Conservation (phyloP, 2,797 vertebrate species). For the Tokudaia tokunoshimensis region DNA sequence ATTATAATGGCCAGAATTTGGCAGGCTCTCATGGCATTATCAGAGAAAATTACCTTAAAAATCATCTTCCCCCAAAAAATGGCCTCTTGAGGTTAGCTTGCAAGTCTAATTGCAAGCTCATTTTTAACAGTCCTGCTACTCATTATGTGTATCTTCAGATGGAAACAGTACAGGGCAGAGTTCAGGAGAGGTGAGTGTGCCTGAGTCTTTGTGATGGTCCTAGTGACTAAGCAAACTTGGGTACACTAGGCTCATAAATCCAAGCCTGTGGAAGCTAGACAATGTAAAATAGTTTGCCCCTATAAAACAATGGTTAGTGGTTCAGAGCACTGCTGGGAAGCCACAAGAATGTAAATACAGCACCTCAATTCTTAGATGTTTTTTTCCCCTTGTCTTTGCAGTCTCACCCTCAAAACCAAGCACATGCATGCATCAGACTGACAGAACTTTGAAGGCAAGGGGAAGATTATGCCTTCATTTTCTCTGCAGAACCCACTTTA, state of each 20-base stretch:
- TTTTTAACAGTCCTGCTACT: not conserved
- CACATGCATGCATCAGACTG: fast-evolving
- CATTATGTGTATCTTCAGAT: not conserved
- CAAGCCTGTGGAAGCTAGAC: fast-evolving
- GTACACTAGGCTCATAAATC: fast-evolving
- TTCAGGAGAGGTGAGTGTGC: no score
- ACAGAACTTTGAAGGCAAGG: not conserved
- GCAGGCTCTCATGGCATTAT: fast-evolving
- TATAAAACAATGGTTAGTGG: not conserved
- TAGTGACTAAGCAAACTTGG: no score
- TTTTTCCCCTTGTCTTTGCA: not conserved
- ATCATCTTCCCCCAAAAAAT: not conserved
- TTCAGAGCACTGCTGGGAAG: not conserved
- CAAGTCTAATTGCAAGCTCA: not conserved
- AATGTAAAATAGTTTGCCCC: not conserved
- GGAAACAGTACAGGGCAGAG: not conserved
- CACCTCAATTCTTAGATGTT: not conserved
- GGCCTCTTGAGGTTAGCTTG: not conserved
- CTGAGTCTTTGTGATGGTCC: not conserved
- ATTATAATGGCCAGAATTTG: not conserved
- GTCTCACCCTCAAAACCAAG: not conserved
- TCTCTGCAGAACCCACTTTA: not conserved
- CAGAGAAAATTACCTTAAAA: not conserved
- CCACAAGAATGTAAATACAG: no score
- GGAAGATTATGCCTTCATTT: not conserved